Evolutionary conservation across 2,888 invertebrate genomes (phyloP).

Genomic region (Resseliella maxima): DNA sequence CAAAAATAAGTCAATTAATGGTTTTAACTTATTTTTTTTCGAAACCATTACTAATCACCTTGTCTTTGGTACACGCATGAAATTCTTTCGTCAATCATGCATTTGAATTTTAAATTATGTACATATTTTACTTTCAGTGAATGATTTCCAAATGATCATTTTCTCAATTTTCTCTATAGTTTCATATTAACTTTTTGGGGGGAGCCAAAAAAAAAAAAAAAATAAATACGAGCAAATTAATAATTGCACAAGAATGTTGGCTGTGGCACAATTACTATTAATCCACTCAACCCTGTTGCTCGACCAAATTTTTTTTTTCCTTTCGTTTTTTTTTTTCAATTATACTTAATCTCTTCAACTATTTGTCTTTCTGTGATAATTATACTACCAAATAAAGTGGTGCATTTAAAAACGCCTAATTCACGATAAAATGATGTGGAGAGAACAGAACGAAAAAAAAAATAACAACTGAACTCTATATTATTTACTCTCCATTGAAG

Average conservation of each 20-base stretch:
- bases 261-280: background rate
- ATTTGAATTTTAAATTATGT: constrained; percentile 27
- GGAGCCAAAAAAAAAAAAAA: background rate
- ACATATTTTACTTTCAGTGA: background rate
- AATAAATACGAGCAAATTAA: background rate
- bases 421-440: background rate
- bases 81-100: constrained; percentile 15
- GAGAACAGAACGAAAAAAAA: too few relatives aligned
- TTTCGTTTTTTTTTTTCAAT: too few relatives aligned
- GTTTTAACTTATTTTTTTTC: constrained; percentile 57
- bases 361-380: background rate
- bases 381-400: background rate
- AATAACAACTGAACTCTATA: background rate
- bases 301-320: background rate
- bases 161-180: too few relatives aligned
- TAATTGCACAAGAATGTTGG: background rate
- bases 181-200: too few relatives aligned
- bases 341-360: too few relatives aligned
- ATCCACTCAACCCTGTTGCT: background rate
- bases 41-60: constrained; percentile 61
- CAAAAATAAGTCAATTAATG: constrained; percentile 54
- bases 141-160: background rate
- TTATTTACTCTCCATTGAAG: background rate
- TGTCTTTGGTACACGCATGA: constrained; percentile 30
- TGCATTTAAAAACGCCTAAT: background rate